Percentiles rank a stretch among this genome's conserved stretches.
Evolutionary conservation across 1,140 invertebrate genomes (phyloP).

Genomic region (Philotrypesis tridentata): DNA sequence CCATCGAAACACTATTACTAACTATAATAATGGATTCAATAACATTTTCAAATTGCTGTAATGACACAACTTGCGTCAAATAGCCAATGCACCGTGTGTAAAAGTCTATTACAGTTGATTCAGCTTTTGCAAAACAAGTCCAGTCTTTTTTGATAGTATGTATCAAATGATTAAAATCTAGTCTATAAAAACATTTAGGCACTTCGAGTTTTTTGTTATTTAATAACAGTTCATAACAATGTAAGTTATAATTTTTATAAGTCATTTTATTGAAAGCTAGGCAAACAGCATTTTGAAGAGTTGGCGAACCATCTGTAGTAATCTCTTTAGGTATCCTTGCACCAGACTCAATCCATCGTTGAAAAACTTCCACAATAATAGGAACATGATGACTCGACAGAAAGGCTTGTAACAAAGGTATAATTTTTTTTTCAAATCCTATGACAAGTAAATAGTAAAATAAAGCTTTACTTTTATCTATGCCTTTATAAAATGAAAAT

Average conservation of each 20-base stretch:
- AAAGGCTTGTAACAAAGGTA: background rate
- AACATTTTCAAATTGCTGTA: background rate
- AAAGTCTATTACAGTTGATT: background rate
- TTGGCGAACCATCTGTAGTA: background rate
- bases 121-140: background rate
- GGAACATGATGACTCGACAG: background rate
- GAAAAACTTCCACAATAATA: background rate
- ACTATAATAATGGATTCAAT: background rate
- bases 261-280: constrained; percentile 9
- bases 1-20: background rate
- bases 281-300: background rate
- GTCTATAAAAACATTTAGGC: background rate
- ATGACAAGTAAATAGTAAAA: background rate
- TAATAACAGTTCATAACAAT: too few species aligned
- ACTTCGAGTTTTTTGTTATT: background rate
- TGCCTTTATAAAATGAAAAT: background rate
- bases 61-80: background rate
- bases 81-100: background rate
- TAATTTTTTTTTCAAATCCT: background rate
- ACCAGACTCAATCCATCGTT: background rate
- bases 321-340: constrained; percentile 2
- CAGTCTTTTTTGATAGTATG: background rate
- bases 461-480: background rate
- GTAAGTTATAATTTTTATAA: background rate
- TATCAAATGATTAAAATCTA: background rate